A percentile compares a stretch with the other conserved stretches of the same genome.
These are phyloP conservation scores for Ypsolopha sequella DNA, from an alignment of 2,888 invertebrate genomes.

Conservation along the genomic window DNA sequence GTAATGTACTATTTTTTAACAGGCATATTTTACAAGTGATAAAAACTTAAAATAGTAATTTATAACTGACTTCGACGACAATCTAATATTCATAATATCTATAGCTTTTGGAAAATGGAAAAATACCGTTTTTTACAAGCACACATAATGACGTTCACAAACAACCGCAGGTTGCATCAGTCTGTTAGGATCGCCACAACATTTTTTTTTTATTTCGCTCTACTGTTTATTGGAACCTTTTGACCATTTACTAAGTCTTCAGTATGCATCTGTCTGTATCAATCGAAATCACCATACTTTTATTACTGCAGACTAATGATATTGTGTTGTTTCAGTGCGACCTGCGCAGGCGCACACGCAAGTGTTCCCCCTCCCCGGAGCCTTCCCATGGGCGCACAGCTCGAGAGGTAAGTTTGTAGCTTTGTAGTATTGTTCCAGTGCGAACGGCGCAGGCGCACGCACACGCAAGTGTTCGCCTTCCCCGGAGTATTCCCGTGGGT, in stretches of 20 bases:
- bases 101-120: too few species aligned
- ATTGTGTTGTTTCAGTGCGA: constrained; percentile 39
- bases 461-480: constrained; percentile 73
- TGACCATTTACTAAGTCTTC: constrained; percentile 14
- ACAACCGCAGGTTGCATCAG: neutral
- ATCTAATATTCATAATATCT: too few species aligned
- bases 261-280: constrained; percentile 11
- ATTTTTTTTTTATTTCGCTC: neutral
- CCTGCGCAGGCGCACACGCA: constrained; percentile 68
- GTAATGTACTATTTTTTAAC: too few species aligned
- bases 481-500: constrained; percentile 89
- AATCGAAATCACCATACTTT: constrained; percentile 5
- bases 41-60: too few species aligned
- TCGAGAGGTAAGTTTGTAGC: constrained; percentile 73
- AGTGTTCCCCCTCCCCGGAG: constrained; percentile 73
- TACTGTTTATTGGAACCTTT: neutral
- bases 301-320: neutral
- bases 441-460: constrained; percentile 61
- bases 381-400: constrained; percentile 92
- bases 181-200: neutral
- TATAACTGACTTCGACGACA: too few species aligned
- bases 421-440: constrained; percentile 34
- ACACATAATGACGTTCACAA: too few species aligned
- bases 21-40: too few species aligned
- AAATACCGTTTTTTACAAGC: too few species aligned